phyloP scores from a whole-genome alignment of 2,113 vertebrate species.

The Calonectris borealis region DNA sequence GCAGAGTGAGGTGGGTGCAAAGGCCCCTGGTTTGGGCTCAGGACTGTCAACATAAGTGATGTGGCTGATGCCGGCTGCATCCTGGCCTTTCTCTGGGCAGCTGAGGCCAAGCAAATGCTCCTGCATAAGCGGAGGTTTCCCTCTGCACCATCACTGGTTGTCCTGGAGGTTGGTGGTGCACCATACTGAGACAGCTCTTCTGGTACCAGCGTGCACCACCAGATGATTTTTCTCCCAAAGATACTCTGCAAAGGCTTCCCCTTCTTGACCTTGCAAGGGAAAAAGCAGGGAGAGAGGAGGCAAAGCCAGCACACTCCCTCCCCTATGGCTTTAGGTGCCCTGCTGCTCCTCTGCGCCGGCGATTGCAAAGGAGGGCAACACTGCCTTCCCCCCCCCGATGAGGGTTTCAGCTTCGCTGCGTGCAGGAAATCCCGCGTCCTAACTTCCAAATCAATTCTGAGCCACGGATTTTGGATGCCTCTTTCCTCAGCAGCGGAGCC shows the following conservation, averaged over 20 bases:
- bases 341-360: fast-evolving
- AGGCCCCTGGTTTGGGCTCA: background rate
- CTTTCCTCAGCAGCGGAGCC: background rate
- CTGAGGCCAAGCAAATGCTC: background rate
- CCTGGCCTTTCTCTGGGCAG: background rate
- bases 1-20: background rate
- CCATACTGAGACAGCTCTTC: background rate
- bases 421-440: fast-evolving
- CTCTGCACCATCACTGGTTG: too few relatives aligned
- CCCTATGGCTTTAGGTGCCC: fast-evolving
- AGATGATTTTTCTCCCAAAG: background rate
- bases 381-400: background rate
- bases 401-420: fast-evolving
- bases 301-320: background rate
- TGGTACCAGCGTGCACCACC: fast-evolving
- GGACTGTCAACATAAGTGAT: background rate
- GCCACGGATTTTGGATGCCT: fast-evolving
- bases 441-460: fast-evolving
- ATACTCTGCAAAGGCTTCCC: background rate
- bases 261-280: background rate
- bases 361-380: fast-evolving
- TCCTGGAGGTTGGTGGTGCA: fast-evolving
- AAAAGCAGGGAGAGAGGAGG: background rate
- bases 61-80: background rate
- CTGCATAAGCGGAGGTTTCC: background rate